Evolutionary conservation across 2,797 vertebrate genomes (phyloP).

Genomic region (Chaunax sp.): DNA sequence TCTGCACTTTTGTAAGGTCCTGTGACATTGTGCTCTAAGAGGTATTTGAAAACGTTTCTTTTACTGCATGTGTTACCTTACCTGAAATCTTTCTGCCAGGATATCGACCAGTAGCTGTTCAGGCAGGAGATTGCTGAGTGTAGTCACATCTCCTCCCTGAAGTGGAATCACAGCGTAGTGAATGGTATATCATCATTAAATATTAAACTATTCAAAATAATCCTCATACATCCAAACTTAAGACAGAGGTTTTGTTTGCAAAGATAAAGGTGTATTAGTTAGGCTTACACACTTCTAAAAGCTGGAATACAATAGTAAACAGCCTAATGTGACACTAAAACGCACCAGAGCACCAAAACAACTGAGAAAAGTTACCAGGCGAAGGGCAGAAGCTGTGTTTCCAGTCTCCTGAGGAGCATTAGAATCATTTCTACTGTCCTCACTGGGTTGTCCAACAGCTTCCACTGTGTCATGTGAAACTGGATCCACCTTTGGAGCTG

Average conservation of each 20-base stretch:
- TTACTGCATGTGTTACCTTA: slow-evolving; percentile 51
- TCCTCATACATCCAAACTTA: not conserved
- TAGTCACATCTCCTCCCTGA: slow-evolving; percentile 59
- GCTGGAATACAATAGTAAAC: not conserved
- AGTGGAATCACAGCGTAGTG: slow-evolving; percentile 46
- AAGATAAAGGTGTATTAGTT: not conserved
- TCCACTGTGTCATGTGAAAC: slow-evolving; percentile 66
- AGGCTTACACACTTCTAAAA: not conserved
- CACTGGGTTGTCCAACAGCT: slow-evolving; percentile 62
- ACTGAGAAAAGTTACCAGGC: slow-evolving; percentile 55
- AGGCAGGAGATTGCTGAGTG: slow-evolving; percentile 81
- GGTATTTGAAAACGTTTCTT: no score
- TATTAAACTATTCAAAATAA: not conserved
- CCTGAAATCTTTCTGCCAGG: slow-evolving; percentile 90
- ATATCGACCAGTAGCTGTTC: slow-evolving; percentile 88
- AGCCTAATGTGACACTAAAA: not conserved
- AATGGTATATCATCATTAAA: not conserved
- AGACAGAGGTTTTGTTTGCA: not conserved
- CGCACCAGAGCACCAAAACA: not conserved
- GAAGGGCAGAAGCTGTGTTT: slow-evolving; percentile 22
- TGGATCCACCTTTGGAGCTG: no score
- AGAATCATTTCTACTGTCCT: slow-evolving; percentile 48
- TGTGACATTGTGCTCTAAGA: no score
- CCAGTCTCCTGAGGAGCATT: slow-evolving; percentile 60
- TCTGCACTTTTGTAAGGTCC: no score